Conservation (phyloP, 2,797 vertebrate genomes). For the Furcifer pardalis region DNA sequence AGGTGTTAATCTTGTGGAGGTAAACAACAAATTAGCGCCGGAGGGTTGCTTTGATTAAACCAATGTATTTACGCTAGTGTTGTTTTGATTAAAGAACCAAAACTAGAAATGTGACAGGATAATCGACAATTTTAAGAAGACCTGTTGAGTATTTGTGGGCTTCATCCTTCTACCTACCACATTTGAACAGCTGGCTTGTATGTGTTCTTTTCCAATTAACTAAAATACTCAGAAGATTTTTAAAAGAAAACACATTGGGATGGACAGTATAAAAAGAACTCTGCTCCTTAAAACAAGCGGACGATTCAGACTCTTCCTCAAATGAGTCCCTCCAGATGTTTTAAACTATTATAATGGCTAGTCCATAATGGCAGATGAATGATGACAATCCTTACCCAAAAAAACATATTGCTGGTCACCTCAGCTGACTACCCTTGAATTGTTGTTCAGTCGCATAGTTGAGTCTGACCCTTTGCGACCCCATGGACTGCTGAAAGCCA, state of each 20-base stretch:
- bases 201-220: background rate
- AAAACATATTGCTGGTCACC: background rate
- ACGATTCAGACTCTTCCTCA: background rate
- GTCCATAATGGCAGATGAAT: background rate
- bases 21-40: conserved; percentile 48
- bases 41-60: conserved; percentile 58
- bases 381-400: background rate
- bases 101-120: conserved; percentile 36
- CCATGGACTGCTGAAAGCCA: too few species aligned
- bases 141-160: conserved; percentile 1
- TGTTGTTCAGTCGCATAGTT: too few species aligned
- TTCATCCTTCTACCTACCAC: background rate
- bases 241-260: background rate
- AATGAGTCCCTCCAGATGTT: background rate
- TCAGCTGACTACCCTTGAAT: background rate
- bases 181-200: background rate
- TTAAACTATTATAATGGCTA: background rate
- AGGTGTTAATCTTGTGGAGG: conserved; percentile 52
- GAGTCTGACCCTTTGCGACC: too few species aligned
- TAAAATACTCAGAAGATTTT: background rate
- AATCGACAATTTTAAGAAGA: conserved; percentile 33
- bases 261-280: background rate
- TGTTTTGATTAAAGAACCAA: conserved; percentile 48
- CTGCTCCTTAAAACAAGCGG: background rate
- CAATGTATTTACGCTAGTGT: conserved; percentile 29